Conservation (phyloP, 1,140 invertebrate species). For the Physella acuta region DNA sequence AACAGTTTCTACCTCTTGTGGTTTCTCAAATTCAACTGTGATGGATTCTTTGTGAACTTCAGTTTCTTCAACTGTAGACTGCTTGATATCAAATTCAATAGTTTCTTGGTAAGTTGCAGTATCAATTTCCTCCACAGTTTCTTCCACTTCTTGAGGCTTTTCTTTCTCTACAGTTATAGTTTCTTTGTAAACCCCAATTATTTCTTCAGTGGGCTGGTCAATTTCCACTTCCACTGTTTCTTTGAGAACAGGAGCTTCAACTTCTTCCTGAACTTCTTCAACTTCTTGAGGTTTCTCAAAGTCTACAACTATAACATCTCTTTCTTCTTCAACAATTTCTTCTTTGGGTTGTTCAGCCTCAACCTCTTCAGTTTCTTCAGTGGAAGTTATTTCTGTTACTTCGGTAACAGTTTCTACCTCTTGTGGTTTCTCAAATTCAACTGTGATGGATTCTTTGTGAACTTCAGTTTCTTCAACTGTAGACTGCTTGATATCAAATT, state of each 20-base stretch:
- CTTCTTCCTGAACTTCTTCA: constrained; percentile 19
- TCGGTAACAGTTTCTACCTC: constrained; percentile 28
- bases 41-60: constrained; percentile 30
- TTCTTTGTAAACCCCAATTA: constrained; percentile 30
- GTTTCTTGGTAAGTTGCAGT: constrained; percentile 25
- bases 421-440: constrained; percentile 28
- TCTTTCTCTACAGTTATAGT: constrained; percentile 26
- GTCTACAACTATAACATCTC: constrained; percentile 28
- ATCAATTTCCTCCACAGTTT: constrained; percentile 22
- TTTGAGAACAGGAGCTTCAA: constrained; percentile 9
- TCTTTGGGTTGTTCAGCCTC: constrained; percentile 9
- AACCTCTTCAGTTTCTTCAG: constrained; percentile 11
- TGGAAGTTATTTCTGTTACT: constrained; percentile 24
- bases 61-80: constrained; percentile 29
- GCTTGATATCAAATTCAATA: constrained; percentile 24
- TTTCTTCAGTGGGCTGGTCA: constrained; percentile 32
- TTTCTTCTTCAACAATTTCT: constrained; percentile 27
- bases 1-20: constrained; percentile 22
- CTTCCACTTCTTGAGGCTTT: constrained; percentile 22
- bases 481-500: constrained; percentile 28
- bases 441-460: constrained; percentile 31
- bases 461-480: constrained; percentile 26
- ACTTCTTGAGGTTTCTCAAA: constrained; percentile 29
- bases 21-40: constrained; percentile 25
- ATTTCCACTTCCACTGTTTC: constrained; percentile 24